Evolutionary conservation across 2,797 vertebrate species (phyloP).

Genomic region (Characodon lateralis): DNA sequence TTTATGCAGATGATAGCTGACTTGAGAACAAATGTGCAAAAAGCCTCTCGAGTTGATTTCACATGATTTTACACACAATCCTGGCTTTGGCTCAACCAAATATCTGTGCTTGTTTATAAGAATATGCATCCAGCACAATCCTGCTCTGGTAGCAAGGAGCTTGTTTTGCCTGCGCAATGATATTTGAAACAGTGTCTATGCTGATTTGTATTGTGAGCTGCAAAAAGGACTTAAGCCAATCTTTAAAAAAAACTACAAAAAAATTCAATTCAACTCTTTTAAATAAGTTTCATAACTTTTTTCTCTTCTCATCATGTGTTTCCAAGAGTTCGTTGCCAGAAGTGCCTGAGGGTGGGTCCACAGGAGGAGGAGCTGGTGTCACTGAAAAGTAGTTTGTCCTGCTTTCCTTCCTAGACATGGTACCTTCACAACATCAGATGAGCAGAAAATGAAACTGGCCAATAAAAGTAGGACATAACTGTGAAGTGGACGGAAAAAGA

Average conservation of each 20-base stretch:
- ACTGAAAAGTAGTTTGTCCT: not conserved
- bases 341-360: not conserved
- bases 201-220: not conserved
- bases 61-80: constrained; percentile 26
- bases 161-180: not conserved
- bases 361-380: not conserved
- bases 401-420: not conserved
- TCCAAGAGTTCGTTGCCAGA: not conserved
- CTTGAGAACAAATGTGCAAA: constrained; percentile 14
- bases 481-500: not conserved
- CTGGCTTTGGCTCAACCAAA: constrained; percentile 10
- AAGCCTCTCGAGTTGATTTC: constrained; percentile 15
- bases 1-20: constrained; percentile 16
- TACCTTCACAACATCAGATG: not conserved
- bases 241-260: too few species aligned
- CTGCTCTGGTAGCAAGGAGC: not conserved
- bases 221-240: not conserved
- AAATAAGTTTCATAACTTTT: not conserved
- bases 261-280: not conserved
- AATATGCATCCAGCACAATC: not conserved
- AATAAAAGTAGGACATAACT: not conserved
- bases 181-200: not conserved
- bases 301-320: not conserved
- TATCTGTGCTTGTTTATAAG: constrained; percentile 14
- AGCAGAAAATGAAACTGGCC: not conserved